Conservation (phyloP, 2,888 invertebrate genomes). For the Sphaeridia pumilis region DNA sequence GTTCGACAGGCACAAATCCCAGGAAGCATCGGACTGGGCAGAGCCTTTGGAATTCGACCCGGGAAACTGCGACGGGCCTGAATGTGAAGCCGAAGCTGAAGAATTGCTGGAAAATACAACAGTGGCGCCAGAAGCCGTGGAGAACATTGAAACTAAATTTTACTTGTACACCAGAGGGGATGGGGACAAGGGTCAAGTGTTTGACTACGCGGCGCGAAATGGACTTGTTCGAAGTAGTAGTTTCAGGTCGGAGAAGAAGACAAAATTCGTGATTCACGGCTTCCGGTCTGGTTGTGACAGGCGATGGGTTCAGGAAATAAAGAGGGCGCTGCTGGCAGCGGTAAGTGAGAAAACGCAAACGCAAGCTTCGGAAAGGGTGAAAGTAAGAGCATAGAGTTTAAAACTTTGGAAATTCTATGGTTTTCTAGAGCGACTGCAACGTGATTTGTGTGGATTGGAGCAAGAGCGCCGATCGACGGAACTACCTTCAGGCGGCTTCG, state of each 20-base stretch:
- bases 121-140: conserved; percentile 71
- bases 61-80: too few species aligned
- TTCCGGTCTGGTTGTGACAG: conserved; percentile 71
- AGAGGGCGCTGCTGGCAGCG: conserved; percentile 76
- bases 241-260: conserved; percentile 50
- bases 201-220: conserved; percentile 46
- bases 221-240: background rate
- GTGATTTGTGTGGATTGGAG: conserved; percentile 90
- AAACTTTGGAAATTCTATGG: too few species aligned
- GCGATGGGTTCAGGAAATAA: conserved; percentile 90
- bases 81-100: too few species aligned
- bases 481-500: conserved; percentile 80
- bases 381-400: too few species aligned
- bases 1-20: too few species aligned
- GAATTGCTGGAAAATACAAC: conserved; percentile 83
- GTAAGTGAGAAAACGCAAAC: too few species aligned
- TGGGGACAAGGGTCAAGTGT: conserved; percentile 40
- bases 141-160: conserved; percentile 75
- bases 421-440: conserved; percentile 62
- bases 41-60: too few species aligned
- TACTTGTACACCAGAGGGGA: conserved; percentile 49
- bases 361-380: too few species aligned
- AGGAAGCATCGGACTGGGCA: too few species aligned
- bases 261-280: conserved; percentile 76
- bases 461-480: conserved; percentile 74